Conservation (phyloP, 1,140 invertebrate genomes). For the Papilio glaucus region DNA sequence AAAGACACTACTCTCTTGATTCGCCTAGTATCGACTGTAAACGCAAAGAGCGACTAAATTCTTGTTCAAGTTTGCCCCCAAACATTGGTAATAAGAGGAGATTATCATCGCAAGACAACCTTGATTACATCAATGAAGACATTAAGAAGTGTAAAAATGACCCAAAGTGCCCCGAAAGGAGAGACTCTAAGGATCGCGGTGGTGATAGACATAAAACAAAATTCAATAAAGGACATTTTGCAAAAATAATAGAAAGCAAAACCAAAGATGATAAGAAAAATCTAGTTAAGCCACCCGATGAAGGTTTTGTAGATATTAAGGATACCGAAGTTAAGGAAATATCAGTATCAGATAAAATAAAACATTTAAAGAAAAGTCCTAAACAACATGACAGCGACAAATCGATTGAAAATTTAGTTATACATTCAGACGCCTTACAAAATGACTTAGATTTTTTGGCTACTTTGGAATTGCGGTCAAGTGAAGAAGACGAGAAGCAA, state of each 20-base stretch:
- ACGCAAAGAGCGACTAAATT: slow-evolving; percentile 83
- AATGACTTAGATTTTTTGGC: slow-evolving; percentile 87
- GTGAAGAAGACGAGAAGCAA: slow-evolving; percentile 84
- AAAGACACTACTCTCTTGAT: slow-evolving; percentile 81
- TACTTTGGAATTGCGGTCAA: slow-evolving; percentile 84
- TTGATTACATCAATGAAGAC: slow-evolving; percentile 87
- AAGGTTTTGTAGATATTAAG: slow-evolving; percentile 60
- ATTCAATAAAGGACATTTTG: slow-evolving; percentile 80
- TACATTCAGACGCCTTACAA: slow-evolving; percentile 59
- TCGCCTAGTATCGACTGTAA: slow-evolving; percentile 78
- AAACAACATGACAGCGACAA: slow-evolving; percentile 57
- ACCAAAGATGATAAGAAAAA: slow-evolving; percentile 84
- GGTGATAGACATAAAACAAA: slow-evolving; percentile 81
- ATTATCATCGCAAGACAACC: slow-evolving; percentile 90
- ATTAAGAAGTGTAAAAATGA: slow-evolving; percentile 88
- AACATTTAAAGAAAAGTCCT: slow-evolving; percentile 54
- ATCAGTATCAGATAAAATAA: slow-evolving; percentile 49
- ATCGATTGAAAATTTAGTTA: slow-evolving; percentile 42
- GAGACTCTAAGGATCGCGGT: slow-evolving; percentile 89
- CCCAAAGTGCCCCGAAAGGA: slow-evolving; percentile 84
- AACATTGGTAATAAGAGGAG: slow-evolving; percentile 88
- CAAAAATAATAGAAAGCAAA: slow-evolving; percentile 83
- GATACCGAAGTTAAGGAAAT: slow-evolving; percentile 67
- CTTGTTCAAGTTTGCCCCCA: slow-evolving; percentile 86
- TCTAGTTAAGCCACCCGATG: slow-evolving; percentile 78